Evolutionary conservation across 2,113 vertebrate genomes (phyloP).

Genomic region (Ellobius talpinus): DNA sequence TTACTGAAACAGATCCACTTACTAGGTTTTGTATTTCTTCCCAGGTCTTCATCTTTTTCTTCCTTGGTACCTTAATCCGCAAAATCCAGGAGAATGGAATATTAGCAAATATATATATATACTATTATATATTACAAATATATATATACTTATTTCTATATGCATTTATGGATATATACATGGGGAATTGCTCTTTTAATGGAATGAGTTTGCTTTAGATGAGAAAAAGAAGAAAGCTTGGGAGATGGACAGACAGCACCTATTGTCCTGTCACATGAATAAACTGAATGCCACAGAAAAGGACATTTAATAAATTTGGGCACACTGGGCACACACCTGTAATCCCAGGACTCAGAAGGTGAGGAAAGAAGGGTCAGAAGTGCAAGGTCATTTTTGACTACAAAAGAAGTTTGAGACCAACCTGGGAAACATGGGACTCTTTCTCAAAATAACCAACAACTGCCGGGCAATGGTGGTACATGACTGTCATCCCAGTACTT

Average conservation of each 20-base stretch:
- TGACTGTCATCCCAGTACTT: neutral
- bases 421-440: neutral
- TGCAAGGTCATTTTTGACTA: neutral
- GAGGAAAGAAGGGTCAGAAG: neutral
- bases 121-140: too few species aligned
- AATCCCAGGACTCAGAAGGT: too few species aligned
- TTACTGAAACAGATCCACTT: neutral
- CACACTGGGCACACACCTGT: neutral
- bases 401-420: neutral
- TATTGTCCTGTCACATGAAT: neutral
- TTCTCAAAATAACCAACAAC: neutral
- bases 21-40: neutral
- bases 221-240: neutral
- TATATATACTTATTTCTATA: neutral
- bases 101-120: neutral
- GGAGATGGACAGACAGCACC: too few species aligned
- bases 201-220: neutral
- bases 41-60: neutral
- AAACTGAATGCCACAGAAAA: neutral
- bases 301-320: neutral
- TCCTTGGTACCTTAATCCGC: neutral
- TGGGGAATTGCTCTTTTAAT: neutral
- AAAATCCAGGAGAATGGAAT: constrained; percentile 8
- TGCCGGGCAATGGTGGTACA: neutral
- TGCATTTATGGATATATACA: neutral